Evolutionary conservation across 2,888 invertebrate genomes (phyloP), one percentile per base, ranked within the genome.

Genomic region (Capitulum mitella): DNA sequence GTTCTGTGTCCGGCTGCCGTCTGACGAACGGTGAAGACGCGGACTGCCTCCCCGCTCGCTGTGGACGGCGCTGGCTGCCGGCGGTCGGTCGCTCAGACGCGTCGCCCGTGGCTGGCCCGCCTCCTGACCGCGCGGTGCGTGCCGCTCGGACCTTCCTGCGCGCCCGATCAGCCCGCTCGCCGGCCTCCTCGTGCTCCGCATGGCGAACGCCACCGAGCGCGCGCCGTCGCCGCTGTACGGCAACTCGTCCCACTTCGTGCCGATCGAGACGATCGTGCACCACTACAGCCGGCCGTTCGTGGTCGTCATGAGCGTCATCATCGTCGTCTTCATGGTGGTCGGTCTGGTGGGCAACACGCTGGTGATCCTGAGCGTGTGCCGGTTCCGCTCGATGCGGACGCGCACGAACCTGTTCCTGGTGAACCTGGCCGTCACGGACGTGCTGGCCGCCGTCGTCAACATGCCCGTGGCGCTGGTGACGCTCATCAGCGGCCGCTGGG

Each of bases 361-460:
- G 85, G 87, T 87, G 26, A 85, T 87, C 29, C 80, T 85, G 14
- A 87, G 86, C 32, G 85, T 87, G 22, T 81, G 83, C 26, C 82
- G 85, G 5, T 86, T 86, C 82, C 82, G 85, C 46, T 86, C 85
- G 14, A 87, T 87, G 87, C 83, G 85, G 76, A 87, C 87, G 3
- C 83, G 87, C 32, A 87, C 87, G 37, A 87, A 87, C 82, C 84
- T 87, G 82, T 86, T 87, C 80, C 84, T 87, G 58, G 85, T 85
- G 16, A 87, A 85, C 82, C 82, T 87, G 78, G 86, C 87, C 0
- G 83, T 86, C 16, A 86, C 86, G 0, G 87, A 87, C 82, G 84
- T 87, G 34, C 80, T 87, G 70, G 85, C 85, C 8, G 86, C 86
- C 0, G 80, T 85, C 14, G 80, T 86, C 29, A 83, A 86, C 79